Percentiles rank a stretch among this genome's conserved stretches.
Evolutionary conservation across 2,113 vertebrate genomes (phyloP).

Genomic region (Bos taurus): DNA sequence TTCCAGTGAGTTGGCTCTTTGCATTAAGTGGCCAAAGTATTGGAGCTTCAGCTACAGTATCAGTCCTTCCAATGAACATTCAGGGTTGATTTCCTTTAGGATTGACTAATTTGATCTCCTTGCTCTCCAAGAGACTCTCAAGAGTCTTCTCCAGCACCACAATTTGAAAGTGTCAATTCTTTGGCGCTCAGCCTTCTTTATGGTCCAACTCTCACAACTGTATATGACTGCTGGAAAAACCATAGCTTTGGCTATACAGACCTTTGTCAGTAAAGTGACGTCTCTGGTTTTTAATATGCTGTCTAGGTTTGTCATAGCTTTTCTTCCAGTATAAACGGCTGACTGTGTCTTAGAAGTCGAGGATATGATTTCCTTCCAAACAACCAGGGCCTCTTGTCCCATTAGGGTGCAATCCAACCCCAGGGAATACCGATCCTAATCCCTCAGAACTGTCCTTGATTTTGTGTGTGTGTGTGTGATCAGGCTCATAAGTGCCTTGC

Average conservation of each 20-base stretch:
- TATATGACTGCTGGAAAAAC: background rate
- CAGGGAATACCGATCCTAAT: background rate
- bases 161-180: background rate
- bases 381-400: background rate
- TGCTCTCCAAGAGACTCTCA: background rate
- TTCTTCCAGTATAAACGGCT: background rate
- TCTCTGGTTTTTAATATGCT: background rate
- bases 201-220: background rate
- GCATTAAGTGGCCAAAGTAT: background rate
- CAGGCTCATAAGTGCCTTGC: background rate
- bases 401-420: background rate
- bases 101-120: background rate
- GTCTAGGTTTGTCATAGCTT: background rate
- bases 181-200: background rate
- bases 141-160: background rate
- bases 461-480: background rate
- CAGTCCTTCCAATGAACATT: background rate
- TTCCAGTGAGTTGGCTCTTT: background rate
- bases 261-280: background rate
- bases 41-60: background rate
- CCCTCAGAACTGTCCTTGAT: background rate
- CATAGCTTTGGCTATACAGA: background rate
- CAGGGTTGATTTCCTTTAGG: background rate
- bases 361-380: background rate
- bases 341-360: background rate